These are phyloP conservation scores for Siniperca obscura DNA, from an alignment of 2,797 vertebrate species.

Conservation along the genomic window DNA sequence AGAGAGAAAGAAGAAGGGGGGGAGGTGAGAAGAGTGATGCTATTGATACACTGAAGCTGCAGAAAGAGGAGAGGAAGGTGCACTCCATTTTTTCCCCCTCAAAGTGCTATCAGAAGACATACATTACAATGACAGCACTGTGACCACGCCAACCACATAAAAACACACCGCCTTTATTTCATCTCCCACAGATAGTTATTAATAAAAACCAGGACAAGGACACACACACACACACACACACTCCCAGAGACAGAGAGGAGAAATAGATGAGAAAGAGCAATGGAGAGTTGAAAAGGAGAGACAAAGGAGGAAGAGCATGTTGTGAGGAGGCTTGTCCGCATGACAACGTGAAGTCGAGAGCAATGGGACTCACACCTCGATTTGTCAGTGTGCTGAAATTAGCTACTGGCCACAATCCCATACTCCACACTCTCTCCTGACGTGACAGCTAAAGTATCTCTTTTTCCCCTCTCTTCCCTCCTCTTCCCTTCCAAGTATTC, in stretches of 20 bases:
- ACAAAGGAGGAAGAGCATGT: constrained; percentile 45
- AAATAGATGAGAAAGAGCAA: constrained; percentile 53
- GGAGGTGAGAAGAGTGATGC: constrained; percentile 66
- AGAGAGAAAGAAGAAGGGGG: neutral
- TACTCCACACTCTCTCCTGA: constrained; percentile 57
- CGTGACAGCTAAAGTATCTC: constrained; percentile 64
- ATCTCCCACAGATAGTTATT: constrained; percentile 73
- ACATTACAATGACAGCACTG: constrained; percentile 69
- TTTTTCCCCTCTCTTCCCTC: constrained; percentile 29
- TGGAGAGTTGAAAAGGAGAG: constrained; percentile 46
- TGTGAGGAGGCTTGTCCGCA: constrained; percentile 51
- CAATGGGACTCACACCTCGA: constrained; percentile 61
- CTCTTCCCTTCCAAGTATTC: constrained; percentile 54
- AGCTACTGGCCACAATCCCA: constrained; percentile 59
- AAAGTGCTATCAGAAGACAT: constrained; percentile 72
- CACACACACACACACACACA: constrained; percentile 25
- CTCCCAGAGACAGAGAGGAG: constrained; percentile 9
- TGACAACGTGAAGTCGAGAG: constrained; percentile 63
- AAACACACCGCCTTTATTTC: constrained; percentile 67
- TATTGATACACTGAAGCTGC: constrained; percentile 72
- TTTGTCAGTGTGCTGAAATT: constrained; percentile 74
- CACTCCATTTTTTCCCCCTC: constrained; percentile 54
- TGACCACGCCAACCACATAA: constrained; percentile 58
- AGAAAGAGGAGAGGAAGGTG: constrained; percentile 66
- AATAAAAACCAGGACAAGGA: constrained; percentile 68